These are phyloP conservation scores for Stictocephala bisonia DNA, from an alignment of 2,888 invertebrate genomes.

Conservation along the genomic window DNA sequence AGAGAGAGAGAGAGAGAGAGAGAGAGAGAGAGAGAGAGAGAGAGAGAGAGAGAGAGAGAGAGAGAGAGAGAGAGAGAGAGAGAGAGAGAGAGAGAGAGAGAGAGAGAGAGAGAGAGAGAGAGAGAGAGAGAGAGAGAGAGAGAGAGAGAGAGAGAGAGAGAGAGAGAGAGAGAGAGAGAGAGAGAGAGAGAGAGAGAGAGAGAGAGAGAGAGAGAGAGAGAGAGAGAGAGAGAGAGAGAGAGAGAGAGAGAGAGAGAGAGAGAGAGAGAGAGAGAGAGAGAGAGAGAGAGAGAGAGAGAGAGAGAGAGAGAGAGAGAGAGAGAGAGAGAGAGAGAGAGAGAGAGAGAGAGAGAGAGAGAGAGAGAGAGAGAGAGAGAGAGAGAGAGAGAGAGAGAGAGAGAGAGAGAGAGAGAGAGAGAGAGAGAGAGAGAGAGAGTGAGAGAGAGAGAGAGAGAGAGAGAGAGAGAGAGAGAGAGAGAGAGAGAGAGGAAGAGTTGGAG, in stretches of 20 bases:
- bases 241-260: not conserved
- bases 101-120: not conserved
- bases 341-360: not conserved
- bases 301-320: not conserved
- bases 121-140: not conserved
- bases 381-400: not conserved
- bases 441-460: not conserved
- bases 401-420: not conserved
- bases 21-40: slow-evolving; percentile 25
- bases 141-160: not conserved
- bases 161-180: not conserved
- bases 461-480: not conserved
- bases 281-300: not conserved
- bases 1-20: slow-evolving; percentile 16
- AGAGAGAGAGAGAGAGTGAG: not conserved
- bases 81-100: not conserved
- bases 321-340: not conserved
- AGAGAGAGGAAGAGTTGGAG: not conserved
- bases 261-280: not conserved
- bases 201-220: not conserved
- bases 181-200: not conserved
- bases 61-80: not conserved
- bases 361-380: not conserved
- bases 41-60: slow-evolving; percentile 32
- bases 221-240: not conserved